These are phyloP conservation scores for Clitarchus hookeri DNA, from an alignment of 2,888 invertebrate genomes.

Conservation along the genomic window DNA sequence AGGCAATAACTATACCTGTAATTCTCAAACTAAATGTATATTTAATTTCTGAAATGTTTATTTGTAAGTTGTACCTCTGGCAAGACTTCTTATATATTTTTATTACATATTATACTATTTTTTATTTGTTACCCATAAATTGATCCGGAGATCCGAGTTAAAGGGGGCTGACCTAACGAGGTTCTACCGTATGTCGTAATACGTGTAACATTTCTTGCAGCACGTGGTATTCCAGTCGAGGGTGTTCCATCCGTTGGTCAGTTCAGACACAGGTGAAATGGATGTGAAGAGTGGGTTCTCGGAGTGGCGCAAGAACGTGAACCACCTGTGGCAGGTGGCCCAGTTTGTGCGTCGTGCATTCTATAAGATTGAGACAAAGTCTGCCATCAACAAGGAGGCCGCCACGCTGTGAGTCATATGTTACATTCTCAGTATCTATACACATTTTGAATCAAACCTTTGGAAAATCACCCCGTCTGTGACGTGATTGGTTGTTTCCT, in stretches of 20 bases:
- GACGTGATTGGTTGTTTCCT: too few relatives aligned
- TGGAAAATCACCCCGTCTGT: too few relatives aligned
- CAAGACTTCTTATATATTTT: too few relatives aligned
- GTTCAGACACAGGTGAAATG: conserved; percentile 76
- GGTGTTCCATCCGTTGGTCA: conserved; percentile 85
- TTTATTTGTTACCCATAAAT: too few relatives aligned
- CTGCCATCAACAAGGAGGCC: conserved; percentile 73
- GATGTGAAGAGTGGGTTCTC: conserved; percentile 80
- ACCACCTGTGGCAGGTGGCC: conserved; percentile 88
- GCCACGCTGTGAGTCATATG: conserved; percentile 63
- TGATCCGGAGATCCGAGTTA: too few relatives aligned
- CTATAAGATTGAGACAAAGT: conserved; percentile 76
- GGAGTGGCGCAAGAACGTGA: conserved; percentile 80
- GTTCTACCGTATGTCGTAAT: not conserved
- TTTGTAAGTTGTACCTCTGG: too few relatives aligned
- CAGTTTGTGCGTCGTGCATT: conserved; percentile 84
- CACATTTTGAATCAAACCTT: too few relatives aligned
- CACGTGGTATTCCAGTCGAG: conserved; percentile 80
- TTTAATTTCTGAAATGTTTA: too few relatives aligned
- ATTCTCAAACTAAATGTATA: too few relatives aligned
- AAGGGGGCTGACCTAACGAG: too few relatives aligned
- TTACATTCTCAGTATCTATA: not conserved
- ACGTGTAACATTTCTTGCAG: conserved; percentile 58
- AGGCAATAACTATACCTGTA: too few relatives aligned
- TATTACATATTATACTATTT: too few relatives aligned